Evolutionary conservation across 2,888 invertebrate genomes (phyloP).

Genomic region (Parnassius apollo): DNA sequence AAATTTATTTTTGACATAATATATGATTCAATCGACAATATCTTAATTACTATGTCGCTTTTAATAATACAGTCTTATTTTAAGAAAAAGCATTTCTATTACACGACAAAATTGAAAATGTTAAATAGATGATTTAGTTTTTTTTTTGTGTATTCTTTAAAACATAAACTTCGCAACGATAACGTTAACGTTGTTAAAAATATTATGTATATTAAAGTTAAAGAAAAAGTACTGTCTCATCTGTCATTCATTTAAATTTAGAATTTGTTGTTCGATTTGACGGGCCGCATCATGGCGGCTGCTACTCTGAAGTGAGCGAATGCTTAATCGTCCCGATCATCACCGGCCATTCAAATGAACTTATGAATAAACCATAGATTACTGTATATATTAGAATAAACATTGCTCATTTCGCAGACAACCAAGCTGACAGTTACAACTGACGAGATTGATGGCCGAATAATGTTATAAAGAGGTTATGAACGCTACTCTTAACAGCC

Average conservation of each 20-base stretch:
- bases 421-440: slow-evolving; percentile 19
- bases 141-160: no score
- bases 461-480: slow-evolving; percentile 10
- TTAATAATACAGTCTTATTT: no score
- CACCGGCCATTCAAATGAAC: slow-evolving; percentile 16
- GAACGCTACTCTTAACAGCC: not conserved
- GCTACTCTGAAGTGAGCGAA: slow-evolving; percentile 6
- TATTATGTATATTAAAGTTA: no score
- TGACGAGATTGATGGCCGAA: slow-evolving; percentile 18
- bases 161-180: no score
- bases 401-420: slow-evolving; percentile 21
- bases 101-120: no score
- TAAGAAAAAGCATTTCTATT: no score
- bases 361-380: slow-evolving; percentile 12
- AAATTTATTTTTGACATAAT: no score
- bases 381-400: not conserved
- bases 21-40: no score
- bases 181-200: no score
- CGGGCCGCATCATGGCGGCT: slow-evolving; percentile 14
- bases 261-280: slow-evolving; percentile 22
- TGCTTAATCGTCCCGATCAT: slow-evolving; percentile 19
- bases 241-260: slow-evolving; percentile 22
- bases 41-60: no score
- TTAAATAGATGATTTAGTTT: no score
- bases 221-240: not conserved